Conservation (phyloP, 37 sponge, comb jelly and placozoan genomes). For the Oopsacas minuta region DNA sequence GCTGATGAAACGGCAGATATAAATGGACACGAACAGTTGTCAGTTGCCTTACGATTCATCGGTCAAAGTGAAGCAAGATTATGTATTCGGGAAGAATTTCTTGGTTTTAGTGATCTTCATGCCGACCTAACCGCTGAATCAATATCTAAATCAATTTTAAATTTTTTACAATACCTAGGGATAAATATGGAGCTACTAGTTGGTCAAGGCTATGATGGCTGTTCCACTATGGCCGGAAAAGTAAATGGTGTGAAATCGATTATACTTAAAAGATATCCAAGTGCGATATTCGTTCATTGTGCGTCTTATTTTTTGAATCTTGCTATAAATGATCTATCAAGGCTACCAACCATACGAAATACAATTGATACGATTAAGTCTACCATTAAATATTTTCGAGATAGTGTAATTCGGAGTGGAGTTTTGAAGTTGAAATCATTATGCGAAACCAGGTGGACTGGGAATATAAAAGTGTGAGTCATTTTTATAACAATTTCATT, state of each 20-base stretch:
- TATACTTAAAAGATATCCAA: constrained; percentile 8
- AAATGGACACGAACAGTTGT: constrained; percentile 14
- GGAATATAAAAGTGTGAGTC: background rate
- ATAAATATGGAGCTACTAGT: background rate
- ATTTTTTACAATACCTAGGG: background rate
- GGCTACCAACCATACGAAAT: background rate
- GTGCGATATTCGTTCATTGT: constrained; percentile 16
- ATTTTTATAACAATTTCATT: constrained; percentile 11
- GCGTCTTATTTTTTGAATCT: constrained; percentile 15
- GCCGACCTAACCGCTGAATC: background rate
- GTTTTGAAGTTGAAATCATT: background rate
- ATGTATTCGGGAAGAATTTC: background rate
- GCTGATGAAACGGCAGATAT: constrained; percentile 7
- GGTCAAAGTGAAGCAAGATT: background rate
- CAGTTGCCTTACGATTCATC: constrained; percentile 14
- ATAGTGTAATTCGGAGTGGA: background rate
- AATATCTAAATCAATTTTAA: background rate
- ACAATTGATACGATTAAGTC: constrained; percentile 17
- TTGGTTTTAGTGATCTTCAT: background rate
- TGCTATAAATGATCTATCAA: constrained; percentile 13
- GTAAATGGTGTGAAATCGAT: background rate
- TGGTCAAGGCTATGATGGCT: background rate
- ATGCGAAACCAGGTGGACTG: constrained; percentile 22
- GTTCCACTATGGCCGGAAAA: background rate
- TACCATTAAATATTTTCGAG: constrained; percentile 20